phyloP scores from a whole-genome alignment of 2,888 invertebrate genomes.

The Melanophora roralis region DNA sequence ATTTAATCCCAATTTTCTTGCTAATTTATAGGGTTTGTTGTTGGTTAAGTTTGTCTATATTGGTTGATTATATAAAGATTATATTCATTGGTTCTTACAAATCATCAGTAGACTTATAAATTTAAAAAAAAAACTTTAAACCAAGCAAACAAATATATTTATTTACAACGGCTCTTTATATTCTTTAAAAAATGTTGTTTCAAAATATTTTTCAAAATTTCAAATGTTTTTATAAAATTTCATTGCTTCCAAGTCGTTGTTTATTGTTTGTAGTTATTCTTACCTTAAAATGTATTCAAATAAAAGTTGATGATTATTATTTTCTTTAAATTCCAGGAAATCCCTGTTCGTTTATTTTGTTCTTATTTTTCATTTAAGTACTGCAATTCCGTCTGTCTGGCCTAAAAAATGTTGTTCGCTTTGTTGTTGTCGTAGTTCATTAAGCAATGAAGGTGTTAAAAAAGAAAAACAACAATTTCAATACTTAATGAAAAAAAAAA shows the following conservation, averaged over 20 bases:
- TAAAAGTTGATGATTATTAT: constrained; percentile 34
- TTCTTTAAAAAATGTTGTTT: too few relatives aligned
- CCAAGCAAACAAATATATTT: too few relatives aligned
- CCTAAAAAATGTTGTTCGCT: background rate
- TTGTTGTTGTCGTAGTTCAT: constrained; percentile 19
- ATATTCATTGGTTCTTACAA: too few relatives aligned
- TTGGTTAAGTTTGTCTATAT: too few relatives aligned
- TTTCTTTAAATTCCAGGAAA: constrained; percentile 58
- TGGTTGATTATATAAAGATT: too few relatives aligned
- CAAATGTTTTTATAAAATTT: too few relatives aligned
- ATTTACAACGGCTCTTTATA: too few relatives aligned
- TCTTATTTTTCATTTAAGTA: background rate
- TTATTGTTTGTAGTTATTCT: background rate
- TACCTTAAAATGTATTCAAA: constrained; percentile 26
- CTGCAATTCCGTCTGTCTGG: constrained; percentile 48
- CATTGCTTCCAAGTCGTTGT: background rate
- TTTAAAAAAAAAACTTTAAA: too few relatives aligned
- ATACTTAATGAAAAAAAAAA: constrained; percentile 16
- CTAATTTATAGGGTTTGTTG: too few relatives aligned
- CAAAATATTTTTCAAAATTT: too few relatives aligned
- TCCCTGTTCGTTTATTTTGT: constrained; percentile 32
- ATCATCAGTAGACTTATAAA: too few relatives aligned
- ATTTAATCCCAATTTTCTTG: too few relatives aligned
- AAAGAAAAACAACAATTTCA: constrained; percentile 38
- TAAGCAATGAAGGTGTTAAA: constrained; percentile 41